Base-by-base conservation (phyloP, 2,888 invertebrate genomes). In the Athetis lepigone region DNA sequence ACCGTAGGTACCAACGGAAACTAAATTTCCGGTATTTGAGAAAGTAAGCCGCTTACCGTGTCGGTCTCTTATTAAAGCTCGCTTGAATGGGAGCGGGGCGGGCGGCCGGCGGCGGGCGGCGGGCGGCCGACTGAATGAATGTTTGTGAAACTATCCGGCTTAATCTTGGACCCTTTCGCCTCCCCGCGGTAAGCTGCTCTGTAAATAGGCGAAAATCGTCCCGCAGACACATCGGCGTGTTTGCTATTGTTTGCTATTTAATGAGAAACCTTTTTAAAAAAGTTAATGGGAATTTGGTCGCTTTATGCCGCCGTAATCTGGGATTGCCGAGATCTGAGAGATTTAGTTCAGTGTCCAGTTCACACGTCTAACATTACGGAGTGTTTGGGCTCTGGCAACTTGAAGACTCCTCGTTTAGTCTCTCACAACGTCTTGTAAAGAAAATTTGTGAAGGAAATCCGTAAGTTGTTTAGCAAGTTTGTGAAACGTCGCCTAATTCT, bases 41-140 rank as follows among this genome's bases (percentile, higher is more conserved):
- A 80, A 78, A 77, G 85, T 90, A 90, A 90, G 90, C 90, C 84
- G 89, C 90, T 90, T 90, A 90, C 84, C 74, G 79, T 78, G 80
- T 70, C 74, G 76, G 72, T 69, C 82, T 80, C 88, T 88, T 87
- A 89, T 88, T 90, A 86, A 85, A 82, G 73, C 83, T 79, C 75
- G 82, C 70, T 75, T 88, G 86, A 88, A 88, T 88, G 86, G 83
- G 81, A 80, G 40, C 29, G 66, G 50, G 56, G 40, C 29, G 66
- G 50, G 56, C 79, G 86, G 52, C 51, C 16, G 50, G 46, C 7
- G 29, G 29, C 4, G 50, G 23, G 16, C 8, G 47, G 21, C 71
- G 76, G 76, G 23, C 21, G 50, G 45, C 50, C 79, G 85, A 85
- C 81, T 88, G 86, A 87, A 82, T 88, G 87, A 87, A 85, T 85